Base-by-base conservation (phyloP, 2,113 vertebrate genomes). In the Daboia siamensis region DNA sequence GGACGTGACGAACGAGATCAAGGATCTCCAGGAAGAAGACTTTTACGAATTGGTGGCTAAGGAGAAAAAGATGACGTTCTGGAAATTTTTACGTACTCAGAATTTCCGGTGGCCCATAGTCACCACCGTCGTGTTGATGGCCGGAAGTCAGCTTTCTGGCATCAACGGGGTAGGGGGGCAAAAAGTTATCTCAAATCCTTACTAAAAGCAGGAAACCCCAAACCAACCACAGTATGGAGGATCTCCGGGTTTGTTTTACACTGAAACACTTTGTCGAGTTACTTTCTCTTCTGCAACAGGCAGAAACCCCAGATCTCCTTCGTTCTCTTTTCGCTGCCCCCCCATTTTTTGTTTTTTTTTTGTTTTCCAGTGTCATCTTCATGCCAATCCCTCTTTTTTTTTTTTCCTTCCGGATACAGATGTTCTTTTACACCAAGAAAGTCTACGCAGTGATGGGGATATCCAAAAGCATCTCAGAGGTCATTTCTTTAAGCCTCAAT, bases 91-190 rank as follows among this genome's bases (percentile, higher is more conserved):
- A 93, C 94, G 95, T 74, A 96, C 96, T 95, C 96, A 90, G 91
- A 97, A 98, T 8, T 95, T 99, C 86, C 97, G 98, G 52, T 98
- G 98, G 98, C 98, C 99, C 96, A 96, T 99, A 59, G 86, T 99
- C 94, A 98, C 98, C 39, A 91, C 98, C 91, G n/a, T 98, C 0
- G 21, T 97, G 93, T 97, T 99, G 97, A 99, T 97, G 94, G 98
- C 97, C 93, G 99, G 99, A 54, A 99, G 99, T 96, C 99, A 99
- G 97, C 98, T 99, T 93, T 99, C 98, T 0, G 99, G 99, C 24
- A 94, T 99, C 91, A 99, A 98, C 0, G 98, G 93, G 90, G 99
- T 99, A 96, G 94, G 98, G 10, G 1, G 69, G 20, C n/a, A 1
- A 10, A 26, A 15, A 20, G 20, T 17, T n/a, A 33, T 20, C n/a